Percentiles rank a stretch among this genome's conserved stretches.
Conservation (phyloP, 2,888 invertebrate species). For the Anthophora plumipes region DNA sequence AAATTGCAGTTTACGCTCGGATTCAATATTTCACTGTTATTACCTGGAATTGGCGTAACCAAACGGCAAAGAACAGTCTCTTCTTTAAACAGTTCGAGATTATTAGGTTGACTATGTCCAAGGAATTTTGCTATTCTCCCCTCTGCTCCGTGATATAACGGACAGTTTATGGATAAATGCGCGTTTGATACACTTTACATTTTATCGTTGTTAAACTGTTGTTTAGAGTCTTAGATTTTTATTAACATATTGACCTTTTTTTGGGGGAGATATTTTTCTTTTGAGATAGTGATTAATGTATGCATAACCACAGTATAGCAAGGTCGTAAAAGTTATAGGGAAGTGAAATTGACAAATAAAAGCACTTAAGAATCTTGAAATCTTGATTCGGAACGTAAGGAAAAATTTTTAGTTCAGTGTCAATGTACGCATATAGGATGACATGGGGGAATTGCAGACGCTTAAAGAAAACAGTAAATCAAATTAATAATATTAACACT, state of each 20-base stretch:
- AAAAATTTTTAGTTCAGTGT: no score
- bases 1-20: constrained; percentile 71
- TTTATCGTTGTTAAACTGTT: background rate
- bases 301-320: no score
- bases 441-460: no score
- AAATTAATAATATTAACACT: no score
- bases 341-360: no score
- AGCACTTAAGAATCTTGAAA: no score
- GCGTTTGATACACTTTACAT: background rate
- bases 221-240: background rate
- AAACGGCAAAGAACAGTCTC: constrained; percentile 35
- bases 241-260: background rate
- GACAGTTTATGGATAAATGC: background rate
- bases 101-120: constrained; percentile 7
- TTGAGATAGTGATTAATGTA: no score
- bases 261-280: no score
- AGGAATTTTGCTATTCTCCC: background rate
- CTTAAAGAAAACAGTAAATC: no score
- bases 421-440: no score
- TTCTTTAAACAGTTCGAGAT: constrained; percentile 47
- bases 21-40: constrained; percentile 74
- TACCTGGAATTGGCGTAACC: constrained; percentile 55
- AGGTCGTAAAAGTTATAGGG: no score
- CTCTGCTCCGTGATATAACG: background rate
- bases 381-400: no score